Conservation (phyloP, 2,113 vertebrate species). For the Ptychochromis oligacanthus region DNA sequence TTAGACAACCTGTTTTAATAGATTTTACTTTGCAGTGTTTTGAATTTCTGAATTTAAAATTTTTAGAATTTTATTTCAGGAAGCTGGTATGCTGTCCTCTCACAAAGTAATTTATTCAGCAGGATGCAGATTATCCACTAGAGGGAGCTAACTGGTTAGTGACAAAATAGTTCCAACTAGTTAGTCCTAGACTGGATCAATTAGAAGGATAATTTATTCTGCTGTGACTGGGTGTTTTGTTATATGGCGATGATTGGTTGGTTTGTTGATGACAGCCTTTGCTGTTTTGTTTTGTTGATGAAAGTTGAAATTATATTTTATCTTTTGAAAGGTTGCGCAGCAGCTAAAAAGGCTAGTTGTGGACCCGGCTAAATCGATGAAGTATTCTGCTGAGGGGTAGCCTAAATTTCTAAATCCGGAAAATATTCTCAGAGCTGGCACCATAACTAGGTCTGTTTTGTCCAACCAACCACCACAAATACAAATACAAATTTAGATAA, state of each 20-base stretch:
- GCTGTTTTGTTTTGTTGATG: background rate
- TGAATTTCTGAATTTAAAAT: background rate
- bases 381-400: background rate
- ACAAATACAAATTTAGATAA: background rate
- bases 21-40: background rate
- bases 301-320: background rate
- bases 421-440: too few relatives aligned
- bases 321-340: background rate
- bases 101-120: slow-evolving; percentile 6
- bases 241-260: background rate
- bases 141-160: background rate
- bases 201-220: background rate
- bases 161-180: background rate
- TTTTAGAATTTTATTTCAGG: background rate
- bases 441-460: too few relatives aligned
- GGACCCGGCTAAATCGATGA: background rate
- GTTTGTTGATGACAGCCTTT: background rate
- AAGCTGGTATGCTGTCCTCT: background rate
- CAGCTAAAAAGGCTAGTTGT: background rate
- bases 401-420: background rate
- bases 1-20: background rate
- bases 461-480: background rate
- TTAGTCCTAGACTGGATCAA: background rate
- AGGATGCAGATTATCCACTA: background rate
- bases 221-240: background rate